Base-by-base conservation (phyloP, 1,140 invertebrate genomes). In the Zaprionus inermis region DNA sequence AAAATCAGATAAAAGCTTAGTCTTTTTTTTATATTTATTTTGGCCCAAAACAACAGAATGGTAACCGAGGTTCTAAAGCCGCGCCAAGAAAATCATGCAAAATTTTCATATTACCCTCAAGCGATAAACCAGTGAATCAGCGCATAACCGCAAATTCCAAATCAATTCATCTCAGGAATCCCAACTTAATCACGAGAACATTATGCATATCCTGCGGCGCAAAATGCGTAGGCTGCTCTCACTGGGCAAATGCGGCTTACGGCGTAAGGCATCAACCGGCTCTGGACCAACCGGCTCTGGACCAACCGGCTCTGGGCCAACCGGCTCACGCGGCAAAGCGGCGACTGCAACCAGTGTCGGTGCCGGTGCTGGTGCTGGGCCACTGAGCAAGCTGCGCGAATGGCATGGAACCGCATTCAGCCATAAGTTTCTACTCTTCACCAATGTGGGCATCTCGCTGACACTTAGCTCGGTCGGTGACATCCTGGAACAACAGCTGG, bases 391-490 rank as follows among this genome's bases (percentile, higher is more conserved):
- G 54, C 18, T 86, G 11, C 72, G 79, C 4, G 83, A 86, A 32
- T 72, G 85, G 75, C 84, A 92, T 38, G 77, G 82, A 1, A 86
- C 28, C 6, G 94, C 94, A 28, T 96, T 96, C 85, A 96, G 95
- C 81, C 93, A 93, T 30, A 96, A 95, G 92, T 96, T 97, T 93
- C 93, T 98, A 54, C 93, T 98, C 10, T 93, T 96, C 63, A 98
- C 97, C 54, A 98, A 98, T 93, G 94, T 97, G n/a, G 94, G 94
- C 5, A 96, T 98, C 91, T 98, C 97, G 4, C 90, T 96, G 66
- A 93, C 93, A 3, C 93, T 98, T 28, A 97, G 97, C 59, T 95
- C 94, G 12, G 71, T 95, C 18, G 97, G 97, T 54, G 98, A 98
- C 93, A 68, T 96, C 18, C 85, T 98, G 24, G 96, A 98, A 92